Evolutionary conservation across 2,113 vertebrate species (phyloP), one percentile per base, ranked within the genome.

Genomic region (Atlantisia rogersi): DNA sequence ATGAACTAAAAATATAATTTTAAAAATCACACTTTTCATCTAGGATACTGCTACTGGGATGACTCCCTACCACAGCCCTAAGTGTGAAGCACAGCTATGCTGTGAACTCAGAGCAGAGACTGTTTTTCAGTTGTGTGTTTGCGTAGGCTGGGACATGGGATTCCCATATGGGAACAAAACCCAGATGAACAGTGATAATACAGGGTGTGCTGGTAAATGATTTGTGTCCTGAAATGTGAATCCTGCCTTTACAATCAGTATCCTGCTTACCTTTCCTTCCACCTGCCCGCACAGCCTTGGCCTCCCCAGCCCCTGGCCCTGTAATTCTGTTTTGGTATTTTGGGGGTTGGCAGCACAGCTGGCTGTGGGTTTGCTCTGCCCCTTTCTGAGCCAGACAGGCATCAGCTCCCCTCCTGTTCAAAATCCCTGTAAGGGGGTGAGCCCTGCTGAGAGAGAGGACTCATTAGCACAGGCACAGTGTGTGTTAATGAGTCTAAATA

Each of bases 401-500:
- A 26, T 55, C 82, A 83, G 39, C 76, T 82, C 53, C 10, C 44
- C 86, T 92, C 69, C 93, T 24, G 35, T 31, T 76, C 39, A 50
- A 87, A 94, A 56, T 11, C 31, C 35, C 12, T 31, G 22, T 32
- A 63, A 40, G 0, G 3, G 60, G 40, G 29, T 58, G 91, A 75
- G 35, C 24, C 70, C 31, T 58, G 74, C 89, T 89, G 86, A 48
- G 80, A 48, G 19, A 35, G 19, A 68, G 40, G 69, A n/a, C 62
- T 94, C 89, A 48, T 95, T 86, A 86, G 53, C 77, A 24, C 52
- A 17, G 20, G 53, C 48, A 19, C 77, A 82, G 91, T 17, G 77
- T 28, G 74, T 52, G 39, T 81, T 94, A 82, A 92, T 62, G 91
- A 85, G 32, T 65, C 74, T 73, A 62, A 94, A 85, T 11, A 76